A percentile compares a stretch with the other conserved stretches of the same genome.
Evolutionary conservation across 2,113 vertebrate genomes (phyloP).

Genomic region (Colinus virginianus): DNA sequence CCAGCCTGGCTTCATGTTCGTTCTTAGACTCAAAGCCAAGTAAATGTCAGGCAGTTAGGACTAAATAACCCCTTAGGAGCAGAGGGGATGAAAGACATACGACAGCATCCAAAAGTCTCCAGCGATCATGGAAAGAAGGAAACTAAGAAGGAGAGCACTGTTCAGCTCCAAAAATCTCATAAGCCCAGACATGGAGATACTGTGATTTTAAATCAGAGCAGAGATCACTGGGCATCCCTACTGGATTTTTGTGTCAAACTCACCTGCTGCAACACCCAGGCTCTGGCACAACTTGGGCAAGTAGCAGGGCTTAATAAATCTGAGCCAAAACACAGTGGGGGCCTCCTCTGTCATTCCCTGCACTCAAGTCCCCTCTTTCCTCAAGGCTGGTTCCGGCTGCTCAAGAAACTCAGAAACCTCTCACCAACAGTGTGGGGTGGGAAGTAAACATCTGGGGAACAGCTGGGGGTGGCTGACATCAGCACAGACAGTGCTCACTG

Average conservation of each 20-base stretch:
- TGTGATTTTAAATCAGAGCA: neutral
- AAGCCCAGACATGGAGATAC: neutral
- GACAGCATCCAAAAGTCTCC: neutral
- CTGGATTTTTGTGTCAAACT: neutral
- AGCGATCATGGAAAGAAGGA: neutral
- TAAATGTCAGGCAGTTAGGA: neutral
- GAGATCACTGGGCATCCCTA: neutral
- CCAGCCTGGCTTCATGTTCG: neutral
- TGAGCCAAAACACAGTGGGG: neutral
- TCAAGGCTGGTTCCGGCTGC: neutral
- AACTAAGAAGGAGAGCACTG: neutral
- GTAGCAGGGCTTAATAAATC: neutral
- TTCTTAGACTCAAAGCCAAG: conserved; percentile 11
- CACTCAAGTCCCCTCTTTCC: fast-evolving
- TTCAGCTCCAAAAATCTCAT: neutral
- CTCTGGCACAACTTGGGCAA: neutral
- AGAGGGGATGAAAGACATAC: neutral
- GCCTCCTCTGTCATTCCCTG: fast-evolving
- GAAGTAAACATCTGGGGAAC: neutral
- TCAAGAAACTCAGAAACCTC: fast-evolving
- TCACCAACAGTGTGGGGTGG: fast-evolving
- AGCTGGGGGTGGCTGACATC: neutral
- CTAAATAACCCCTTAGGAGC: conserved; percentile 1
- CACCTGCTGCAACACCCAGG: neutral
- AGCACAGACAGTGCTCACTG: neutral